Base-by-base conservation (phyloP, 35 echinoderm and acorn worm genomes). In the Lytechinus pictus region DNA sequence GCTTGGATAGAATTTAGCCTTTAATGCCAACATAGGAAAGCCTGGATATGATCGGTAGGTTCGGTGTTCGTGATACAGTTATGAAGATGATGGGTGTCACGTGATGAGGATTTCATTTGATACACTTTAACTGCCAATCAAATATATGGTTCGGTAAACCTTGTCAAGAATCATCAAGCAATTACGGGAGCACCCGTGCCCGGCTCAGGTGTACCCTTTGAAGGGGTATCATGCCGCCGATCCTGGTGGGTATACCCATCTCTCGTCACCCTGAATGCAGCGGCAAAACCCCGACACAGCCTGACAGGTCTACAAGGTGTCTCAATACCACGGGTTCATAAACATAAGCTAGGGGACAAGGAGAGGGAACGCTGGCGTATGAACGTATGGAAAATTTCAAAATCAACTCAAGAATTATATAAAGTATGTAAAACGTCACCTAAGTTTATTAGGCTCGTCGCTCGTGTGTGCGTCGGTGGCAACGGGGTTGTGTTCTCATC, bases 201-300 rank as follows among this genome's bases (percentile, higher is more conserved):
- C 9, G 53, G 27, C n/a, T 27, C 92, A 93, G 92, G 92, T 93
- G 92, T 93, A 57, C 92, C 92, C 92, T 93, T 93, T 93, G 92
- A 93, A 55, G 92, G 52, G 28, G 24, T 13, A 21, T 21, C 28
- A 90, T 27, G 92, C 92, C 92, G 92, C 92, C 54, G 28, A 24
- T 27, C 92, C 92, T 57, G 92, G 92, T 57, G 92, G 92, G 92
- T 93, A 19, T 27, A 54, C 9, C 9, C 52, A 10, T 93, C 92
- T 54, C 4, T 90, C 88, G 88, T 90, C 88, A 90, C 88, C 88
- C 52, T 44, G 88, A 44, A 54, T 90, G 28, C 88, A 52, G 28
- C 88, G 29, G 88, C 88, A 90, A 90, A 90, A 90, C 33, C 16
- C 88, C 88, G 29, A 79, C 66, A 79, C 16, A 16, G 19, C 24